phyloP scores from a whole-genome alignment of 2,113 vertebrate species.

The Gasterosteus nipponicus region DNA sequence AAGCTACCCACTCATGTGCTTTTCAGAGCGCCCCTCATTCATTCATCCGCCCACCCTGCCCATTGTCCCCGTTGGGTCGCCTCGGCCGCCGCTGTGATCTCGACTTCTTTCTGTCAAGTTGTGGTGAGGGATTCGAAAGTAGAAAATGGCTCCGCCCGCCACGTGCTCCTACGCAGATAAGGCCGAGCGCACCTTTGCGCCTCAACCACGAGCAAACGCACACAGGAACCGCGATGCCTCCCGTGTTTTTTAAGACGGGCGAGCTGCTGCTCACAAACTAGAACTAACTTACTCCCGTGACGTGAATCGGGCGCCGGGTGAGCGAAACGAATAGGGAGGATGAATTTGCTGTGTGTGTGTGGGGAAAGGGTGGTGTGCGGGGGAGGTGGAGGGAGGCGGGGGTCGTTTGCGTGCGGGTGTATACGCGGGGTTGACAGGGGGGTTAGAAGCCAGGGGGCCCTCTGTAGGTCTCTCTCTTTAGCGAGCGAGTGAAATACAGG shows the following conservation, averaged over 20 bases:
- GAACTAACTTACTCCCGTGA: constrained; percentile 16
- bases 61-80: constrained; percentile 50
- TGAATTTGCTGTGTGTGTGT: constrained; percentile 42
- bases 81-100: constrained; percentile 46
- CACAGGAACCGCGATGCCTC: constrained; percentile 30
- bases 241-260: constrained; percentile 54
- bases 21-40: constrained; percentile 39
- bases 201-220: constrained; percentile 6
- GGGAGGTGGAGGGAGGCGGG: constrained; percentile 20
- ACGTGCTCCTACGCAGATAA: constrained; percentile 32
- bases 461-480: constrained; percentile 53
- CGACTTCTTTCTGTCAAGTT: constrained; percentile 31
- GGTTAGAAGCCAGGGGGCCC: constrained; percentile 68
- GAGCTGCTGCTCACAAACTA: constrained; percentile 1
- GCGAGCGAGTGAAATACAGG: constrained; percentile 65
- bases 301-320: constrained; percentile 15
- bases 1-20: constrained; percentile 38
- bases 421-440: constrained; percentile 44
- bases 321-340: constrained; percentile 43
- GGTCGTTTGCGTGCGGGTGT: constrained; percentile 30
- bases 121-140: constrained; percentile 53
- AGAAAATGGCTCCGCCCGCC: constrained; percentile 21
- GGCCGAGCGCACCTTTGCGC: constrained; percentile 56
- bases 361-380: background rate
- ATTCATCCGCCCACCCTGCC: constrained; percentile 59